phyloP scores from a whole-genome alignment of 2,113 vertebrate species.

The Lepidothrix coronata region DNA sequence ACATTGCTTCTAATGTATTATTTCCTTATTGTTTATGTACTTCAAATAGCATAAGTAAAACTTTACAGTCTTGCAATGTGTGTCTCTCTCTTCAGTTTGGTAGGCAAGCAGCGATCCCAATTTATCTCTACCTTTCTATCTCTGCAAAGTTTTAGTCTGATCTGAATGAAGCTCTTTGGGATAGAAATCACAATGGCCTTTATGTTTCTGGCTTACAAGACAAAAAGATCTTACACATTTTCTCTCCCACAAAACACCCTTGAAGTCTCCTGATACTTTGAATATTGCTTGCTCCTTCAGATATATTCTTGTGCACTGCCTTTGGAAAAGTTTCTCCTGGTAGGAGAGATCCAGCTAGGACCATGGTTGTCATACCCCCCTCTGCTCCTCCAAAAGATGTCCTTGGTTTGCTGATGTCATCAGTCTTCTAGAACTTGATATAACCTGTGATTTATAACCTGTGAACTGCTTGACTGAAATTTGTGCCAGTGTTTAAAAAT shows the following conservation, averaged over 20 bases:
- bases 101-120: not conserved
- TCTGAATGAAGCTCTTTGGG: not conserved
- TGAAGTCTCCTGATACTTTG: not conserved
- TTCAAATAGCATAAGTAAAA: not conserved
- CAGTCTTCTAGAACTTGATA: not conserved
- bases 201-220: not conserved
- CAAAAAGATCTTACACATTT: not conserved
- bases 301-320: not conserved
- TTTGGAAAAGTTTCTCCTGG: not conserved
- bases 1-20: not conserved
- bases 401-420: not conserved
- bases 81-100: not conserved
- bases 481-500: conserved; percentile 16
- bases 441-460: not conserved
- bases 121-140: not conserved
- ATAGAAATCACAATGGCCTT: not conserved
- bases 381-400: not conserved
- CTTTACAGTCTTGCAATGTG: not conserved
- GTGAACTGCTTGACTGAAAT: not conserved
- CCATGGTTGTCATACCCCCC: not conserved
- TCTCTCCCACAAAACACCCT: not conserved
- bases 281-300: not conserved
- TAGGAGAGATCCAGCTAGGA: not conserved
- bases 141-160: not conserved
- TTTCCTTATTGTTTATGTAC: not conserved